A percentile compares a stretch with the other conserved stretches of the same genome.
Conservation (phyloP, 2,888 invertebrate species). For the Drosophila pseudotakahashii region DNA sequence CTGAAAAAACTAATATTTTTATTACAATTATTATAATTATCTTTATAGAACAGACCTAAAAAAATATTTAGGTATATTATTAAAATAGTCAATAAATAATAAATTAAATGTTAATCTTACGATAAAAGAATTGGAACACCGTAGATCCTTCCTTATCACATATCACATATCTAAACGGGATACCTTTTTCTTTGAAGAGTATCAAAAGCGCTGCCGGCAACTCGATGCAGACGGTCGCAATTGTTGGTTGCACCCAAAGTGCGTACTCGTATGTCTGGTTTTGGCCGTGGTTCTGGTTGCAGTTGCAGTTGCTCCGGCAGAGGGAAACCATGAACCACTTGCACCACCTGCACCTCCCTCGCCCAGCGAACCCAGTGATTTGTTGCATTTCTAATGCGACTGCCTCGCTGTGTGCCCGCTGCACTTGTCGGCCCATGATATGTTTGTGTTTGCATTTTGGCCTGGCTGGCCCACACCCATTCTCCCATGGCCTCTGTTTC, state of each 20-base stretch:
- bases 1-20: no score
- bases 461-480: constrained; percentile 21
- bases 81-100: no score
- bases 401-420: constrained; percentile 62
- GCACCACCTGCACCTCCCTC: constrained; percentile 44
- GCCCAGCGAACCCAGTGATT: constrained; percentile 57
- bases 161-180: no score
- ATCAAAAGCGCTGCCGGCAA: constrained; percentile 72
- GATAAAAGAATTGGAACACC: no score
- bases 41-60: no score
- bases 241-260: constrained; percentile 73
- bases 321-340: constrained; percentile 24
- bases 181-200: not conserved
- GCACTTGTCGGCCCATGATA: constrained; percentile 58
- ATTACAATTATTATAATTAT: no score
- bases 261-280: constrained; percentile 70
- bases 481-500: constrained; percentile 5
- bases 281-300: constrained; percentile 61
- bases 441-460: constrained; percentile 51
- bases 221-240: constrained; percentile 68
- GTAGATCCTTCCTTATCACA: no score
- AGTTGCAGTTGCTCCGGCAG: constrained; percentile 26
- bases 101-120: no score
- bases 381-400: constrained; percentile 77
- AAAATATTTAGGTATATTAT: no score